Evolutionary conservation across 1,140 invertebrate species (phyloP), one percentile per base, ranked within the genome.

Genomic region (Rhopalosiphum padi): DNA sequence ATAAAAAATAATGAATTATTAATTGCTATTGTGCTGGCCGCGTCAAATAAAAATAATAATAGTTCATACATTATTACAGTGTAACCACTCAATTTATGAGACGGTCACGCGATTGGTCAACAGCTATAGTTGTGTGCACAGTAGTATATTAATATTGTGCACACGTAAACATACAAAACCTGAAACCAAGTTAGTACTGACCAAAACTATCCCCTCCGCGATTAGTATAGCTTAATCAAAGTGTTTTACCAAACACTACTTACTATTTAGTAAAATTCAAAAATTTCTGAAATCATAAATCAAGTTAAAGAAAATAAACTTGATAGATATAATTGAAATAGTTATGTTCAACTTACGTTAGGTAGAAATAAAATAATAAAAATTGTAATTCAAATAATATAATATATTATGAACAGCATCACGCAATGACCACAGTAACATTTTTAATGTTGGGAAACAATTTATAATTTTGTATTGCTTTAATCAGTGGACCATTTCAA

Each of bases 1-100:
- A 51, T 15, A 89, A 89, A 53, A 55, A 55, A 89, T 89, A 55
- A 89, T 55, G 88, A 53, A 89, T 89, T 89, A 89, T 89, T 89
- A 89, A 89, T 89, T 55, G 35, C 23, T 55, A 89, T 89, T 55
- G 48, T 55, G 51, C 55, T 89, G 3, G 35, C 51, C 35, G 23
- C 51, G 37, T 89, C 51, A 37, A 55, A 89, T 53, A 55, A 55
- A 89, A 89, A 55, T 53, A 55, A 55, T 89, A 89, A 55, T 89
- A 25, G 88, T 88, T 41, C 23, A 53, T 48, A 35, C 21, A 87
- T 30, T 89, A 88, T 25, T 25, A 88, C 46, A 35, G n/a, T 88
- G 46, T 46, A 86, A 46, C 37, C 23, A 88, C n/a, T 88, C 15
- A n/a, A 51, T 87, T n/a, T 48, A 48, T 87, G 43, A 18, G 43